Evolutionary conservation across 2,888 invertebrate species (phyloP), one percentile per base, ranked within the genome.

Genomic region (Campoletis raptor): DNA sequence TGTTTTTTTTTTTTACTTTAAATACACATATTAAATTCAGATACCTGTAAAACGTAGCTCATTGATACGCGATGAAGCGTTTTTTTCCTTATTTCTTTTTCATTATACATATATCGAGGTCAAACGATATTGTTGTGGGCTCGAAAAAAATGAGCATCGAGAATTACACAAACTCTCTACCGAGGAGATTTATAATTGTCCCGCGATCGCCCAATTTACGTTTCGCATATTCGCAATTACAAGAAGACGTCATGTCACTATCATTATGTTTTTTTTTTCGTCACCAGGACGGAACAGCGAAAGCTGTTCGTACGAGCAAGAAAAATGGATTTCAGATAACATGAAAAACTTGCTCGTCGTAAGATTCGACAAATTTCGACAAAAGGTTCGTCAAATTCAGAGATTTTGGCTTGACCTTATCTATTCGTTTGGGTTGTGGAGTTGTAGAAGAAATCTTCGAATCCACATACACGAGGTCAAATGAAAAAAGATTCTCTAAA

Each of bases 21-120:
- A 72, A 86, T 67, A 86, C 70, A 86, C 52, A 74, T 81, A 77
- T 36, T 81, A 74, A 78, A 74, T 61, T 80, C 66, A 73, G 69
- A 83, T 83, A 85, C 74, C 79, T 74, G 61, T 77, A 67, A 77
- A 88, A 72, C 81, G 80, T 70, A 82, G 79, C 76, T 82, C 67
- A 77, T 85, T 40, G 8, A 72, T 40, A 85, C 85, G 69, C 85
- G 81, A 85, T 85, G 80, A 79, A 83, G 81, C 85, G 81, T 77
- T 83, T 40, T 40, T 73, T 48, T 48, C 18, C 30, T 72, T 48
- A 70, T 72, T 84, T 67, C 21, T 61, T 76, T 36, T 72, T 69
- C 57, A 61, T 54, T 70, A 15, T 61, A 73, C 37, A 77, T 42
- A n/a, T 37, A 61, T 54, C 54, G 48, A 70, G 64, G 36, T 74